These are phyloP conservation scores for Sylvilagus floridanus DNA, from an alignment of 2,797 vertebrate species.

Conservation along the genomic window DNA sequence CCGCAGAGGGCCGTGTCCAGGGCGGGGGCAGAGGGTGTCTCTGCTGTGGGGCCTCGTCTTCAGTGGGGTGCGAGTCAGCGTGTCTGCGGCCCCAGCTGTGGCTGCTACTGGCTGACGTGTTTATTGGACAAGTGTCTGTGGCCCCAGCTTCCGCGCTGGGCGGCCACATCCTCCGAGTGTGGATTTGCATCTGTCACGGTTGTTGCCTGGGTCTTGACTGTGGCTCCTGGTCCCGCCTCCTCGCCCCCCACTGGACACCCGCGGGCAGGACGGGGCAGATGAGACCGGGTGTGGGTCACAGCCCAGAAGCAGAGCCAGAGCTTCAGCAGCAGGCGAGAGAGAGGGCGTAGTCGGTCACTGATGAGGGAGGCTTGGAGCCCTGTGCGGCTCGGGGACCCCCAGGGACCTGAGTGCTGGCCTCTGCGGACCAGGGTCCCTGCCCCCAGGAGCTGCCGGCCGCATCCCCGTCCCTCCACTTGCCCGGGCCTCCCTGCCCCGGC, in stretches of 20 bases:
- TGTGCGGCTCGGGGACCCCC: no score
- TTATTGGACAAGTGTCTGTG: neutral
- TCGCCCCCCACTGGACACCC: neutral
- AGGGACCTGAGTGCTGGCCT: no score
- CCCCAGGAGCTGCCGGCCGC: no score
- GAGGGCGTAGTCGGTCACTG: neutral
- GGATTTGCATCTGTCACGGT: no score
- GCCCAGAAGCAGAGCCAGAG: neutral
- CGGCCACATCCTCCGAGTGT: fast-evolving
- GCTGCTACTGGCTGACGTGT: neutral
- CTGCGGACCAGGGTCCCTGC: no score
- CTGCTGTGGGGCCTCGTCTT: fast-evolving
- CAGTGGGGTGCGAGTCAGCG: neutral
- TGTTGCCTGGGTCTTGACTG: no score
- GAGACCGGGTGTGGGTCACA: neutral
- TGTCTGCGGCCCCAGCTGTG: neutral
- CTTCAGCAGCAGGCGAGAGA: neutral
- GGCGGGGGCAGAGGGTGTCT: fast-evolving
- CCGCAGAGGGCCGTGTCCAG: fast-evolving
- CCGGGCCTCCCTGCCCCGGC: no score
- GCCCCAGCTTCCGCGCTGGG: neutral
- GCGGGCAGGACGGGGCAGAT: fast-evolving
- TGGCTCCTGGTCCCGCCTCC: neutral
- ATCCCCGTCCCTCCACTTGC: neutral
- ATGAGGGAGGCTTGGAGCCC: neutral